Evolutionary conservation across 2,888 invertebrate species (phyloP), one percentile per base, ranked within the genome.

Genomic region (Agrypnus murinus): DNA sequence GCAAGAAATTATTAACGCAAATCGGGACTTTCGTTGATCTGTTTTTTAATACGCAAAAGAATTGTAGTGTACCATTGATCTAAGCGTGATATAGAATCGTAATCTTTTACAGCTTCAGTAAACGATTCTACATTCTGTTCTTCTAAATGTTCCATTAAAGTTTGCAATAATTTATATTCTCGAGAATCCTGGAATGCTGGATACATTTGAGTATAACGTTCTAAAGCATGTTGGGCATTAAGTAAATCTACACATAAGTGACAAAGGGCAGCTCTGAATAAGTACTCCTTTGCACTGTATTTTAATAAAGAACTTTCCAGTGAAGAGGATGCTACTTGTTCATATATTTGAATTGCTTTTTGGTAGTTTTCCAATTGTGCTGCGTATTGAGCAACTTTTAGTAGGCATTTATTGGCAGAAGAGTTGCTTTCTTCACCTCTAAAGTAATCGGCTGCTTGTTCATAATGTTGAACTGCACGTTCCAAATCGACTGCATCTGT

Each of bases 251-350:
- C 94, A 86, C 98, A 98, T 64, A 99, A 89, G 86, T 99, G 98
- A 85, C 99, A 99, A 3, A 99, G 89, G 5, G 96, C 95, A 8
- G 99, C 98, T 65, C 97, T 92, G 89, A 99, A 99, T 88, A 98
- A 97, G 87, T 99, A 97, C 86, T 99, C 99, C 86, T 98, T 99
- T 25, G 98, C 99, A 86, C 97, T 96, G 88, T 99, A 99, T 86
- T 99, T 98, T 77, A 99, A 88, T 77, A 99, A 89, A 69, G 96
- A 94, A 87, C 95, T 99, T 86, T 99, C 98, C 81, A 99, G 90
- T 15, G 97, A 95, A 6, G 95, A 92, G 68, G 92, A 91, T 48
- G 96, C 98, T 75, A 98, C 95, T 90, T 97, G 94, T 86, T 99
- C 97, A 84, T 98, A 99, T 79, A 99, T 97, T 86, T 94, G 92